A percentile compares a stretch with the other conserved stretches of the same genome.
Conservation (phyloP, 1,140 invertebrate species). For the Bemisia tabaci region DNA sequence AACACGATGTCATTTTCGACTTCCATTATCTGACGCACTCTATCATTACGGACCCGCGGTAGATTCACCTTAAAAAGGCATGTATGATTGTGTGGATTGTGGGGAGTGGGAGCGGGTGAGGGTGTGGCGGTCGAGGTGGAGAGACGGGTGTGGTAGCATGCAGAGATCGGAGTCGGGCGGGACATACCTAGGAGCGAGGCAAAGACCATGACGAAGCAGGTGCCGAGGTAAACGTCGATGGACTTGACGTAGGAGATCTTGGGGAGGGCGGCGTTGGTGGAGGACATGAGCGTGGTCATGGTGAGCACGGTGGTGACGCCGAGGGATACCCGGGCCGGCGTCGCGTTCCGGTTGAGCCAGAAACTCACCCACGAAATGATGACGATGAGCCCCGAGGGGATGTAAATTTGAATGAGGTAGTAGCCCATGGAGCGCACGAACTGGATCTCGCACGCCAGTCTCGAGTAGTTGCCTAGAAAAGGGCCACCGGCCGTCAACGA, state of each 20-base stretch:
- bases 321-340: conserved; percentile 87
- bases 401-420: conserved; percentile 99
- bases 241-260: conserved; percentile 98
- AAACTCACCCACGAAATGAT: conserved; percentile 98
- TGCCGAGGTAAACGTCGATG: conserved; percentile 95
- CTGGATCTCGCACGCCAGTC: conserved; percentile 93
- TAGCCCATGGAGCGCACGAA: conserved; percentile 97
- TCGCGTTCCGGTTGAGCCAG: conserved; percentile 89
- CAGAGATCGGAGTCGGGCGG: too few relatives aligned
- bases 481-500: conserved; percentile 1
- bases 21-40: too few relatives aligned
- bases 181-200: conserved; percentile 82
- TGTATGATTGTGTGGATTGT: too few relatives aligned
- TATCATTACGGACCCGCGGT: too few relatives aligned
- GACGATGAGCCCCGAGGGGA: conserved; percentile 95
- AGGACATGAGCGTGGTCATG: conserved; percentile 98
- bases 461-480: conserved; percentile 87
- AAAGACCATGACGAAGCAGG: conserved; percentile 96
- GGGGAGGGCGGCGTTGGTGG: conserved; percentile 91
- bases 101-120: too few relatives aligned
- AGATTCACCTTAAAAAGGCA: too few relatives aligned
- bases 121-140: too few relatives aligned
- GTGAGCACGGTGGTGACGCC: conserved; percentile 96
- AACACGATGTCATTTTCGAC: too few relatives aligned
- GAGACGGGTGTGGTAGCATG: too few relatives aligned